Percentiles rank a stretch among this genome's conserved stretches.
Conservation (phyloP, 1,140 invertebrate genomes). For the Heliothis virescens region DNA sequence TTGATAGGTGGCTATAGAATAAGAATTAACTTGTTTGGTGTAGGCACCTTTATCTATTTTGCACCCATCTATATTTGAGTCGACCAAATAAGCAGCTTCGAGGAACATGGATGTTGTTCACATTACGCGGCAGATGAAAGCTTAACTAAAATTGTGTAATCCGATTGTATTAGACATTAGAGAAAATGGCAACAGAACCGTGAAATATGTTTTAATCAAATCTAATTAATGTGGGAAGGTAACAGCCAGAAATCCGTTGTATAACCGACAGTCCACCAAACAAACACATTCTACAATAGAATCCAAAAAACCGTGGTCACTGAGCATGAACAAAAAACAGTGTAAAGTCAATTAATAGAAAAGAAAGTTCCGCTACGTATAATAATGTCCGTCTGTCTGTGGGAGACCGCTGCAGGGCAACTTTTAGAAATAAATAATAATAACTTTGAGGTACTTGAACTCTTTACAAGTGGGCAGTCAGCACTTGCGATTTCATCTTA, state of each 20-base stretch:
- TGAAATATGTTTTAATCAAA: no score
- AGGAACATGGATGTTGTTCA: no score
- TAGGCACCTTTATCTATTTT: no score
- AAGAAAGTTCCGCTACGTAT: constrained; percentile 41
- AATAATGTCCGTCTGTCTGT: constrained; percentile 38
- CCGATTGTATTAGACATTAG: no score
- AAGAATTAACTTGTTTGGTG: no score
- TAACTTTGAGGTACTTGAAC: constrained; percentile 15
- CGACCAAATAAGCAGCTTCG: no score
- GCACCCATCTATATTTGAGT: no score
- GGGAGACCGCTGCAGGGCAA: constrained; percentile 31
- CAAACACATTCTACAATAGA: background rate
- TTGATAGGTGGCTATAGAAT: no score
- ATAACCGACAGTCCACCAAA: background rate
- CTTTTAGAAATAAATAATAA: constrained; percentile 17
- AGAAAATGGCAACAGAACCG: no score
- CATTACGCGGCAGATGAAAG: no score
- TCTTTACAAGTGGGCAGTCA: constrained; percentile 15
- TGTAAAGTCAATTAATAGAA: constrained; percentile 37
- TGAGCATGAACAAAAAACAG: constrained; percentile 41
- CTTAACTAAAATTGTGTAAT: no score
- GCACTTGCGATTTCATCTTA: constrained; percentile 25
- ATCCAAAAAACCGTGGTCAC: constrained; percentile 13
- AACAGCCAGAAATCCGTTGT: background rate
- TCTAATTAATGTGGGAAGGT: no score